These are phyloP conservation scores for Phoxinus phoxinus DNA, from an alignment of 2,113 vertebrate species.

Conservation along the genomic window DNA sequence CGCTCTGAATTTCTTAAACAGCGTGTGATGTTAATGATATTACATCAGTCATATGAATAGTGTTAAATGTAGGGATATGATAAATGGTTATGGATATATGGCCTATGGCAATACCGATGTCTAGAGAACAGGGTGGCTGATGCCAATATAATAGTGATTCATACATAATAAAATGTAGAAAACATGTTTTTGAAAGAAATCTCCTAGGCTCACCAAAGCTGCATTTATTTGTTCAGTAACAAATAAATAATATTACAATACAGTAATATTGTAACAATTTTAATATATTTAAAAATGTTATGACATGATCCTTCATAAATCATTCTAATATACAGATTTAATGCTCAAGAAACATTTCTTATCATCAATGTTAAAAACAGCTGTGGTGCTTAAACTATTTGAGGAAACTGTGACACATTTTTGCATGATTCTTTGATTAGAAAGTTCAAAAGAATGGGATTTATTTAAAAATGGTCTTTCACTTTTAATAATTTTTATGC, in stretches of 20 bases:
- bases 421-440: not conserved
- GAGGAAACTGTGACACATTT: not conserved
- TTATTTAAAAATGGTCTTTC: not conserved
- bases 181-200: not conserved
- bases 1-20: not conserved
- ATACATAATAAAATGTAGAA: not conserved
- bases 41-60: not conserved
- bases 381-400: no score
- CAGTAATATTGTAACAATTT: no score
- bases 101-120: not conserved
- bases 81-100: not conserved
- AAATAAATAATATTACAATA: no score
- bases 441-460: no score
- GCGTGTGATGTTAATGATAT: conserved; percentile 2
- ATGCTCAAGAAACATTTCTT: no score
- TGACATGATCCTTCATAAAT: no score
- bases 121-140: not conserved
- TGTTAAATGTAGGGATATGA: conserved; percentile 11
- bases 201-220: no score
- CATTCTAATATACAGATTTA: no score
- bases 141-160: not conserved
- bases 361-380: no score
- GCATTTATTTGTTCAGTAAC: no score
- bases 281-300: no score
- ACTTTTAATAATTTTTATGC: not conserved